A percentile compares a stretch with the other conserved stretches of the same genome.
Conservation (phyloP, 2,797 vertebrate genomes). For the Aeoliscus strigatus region DNA sequence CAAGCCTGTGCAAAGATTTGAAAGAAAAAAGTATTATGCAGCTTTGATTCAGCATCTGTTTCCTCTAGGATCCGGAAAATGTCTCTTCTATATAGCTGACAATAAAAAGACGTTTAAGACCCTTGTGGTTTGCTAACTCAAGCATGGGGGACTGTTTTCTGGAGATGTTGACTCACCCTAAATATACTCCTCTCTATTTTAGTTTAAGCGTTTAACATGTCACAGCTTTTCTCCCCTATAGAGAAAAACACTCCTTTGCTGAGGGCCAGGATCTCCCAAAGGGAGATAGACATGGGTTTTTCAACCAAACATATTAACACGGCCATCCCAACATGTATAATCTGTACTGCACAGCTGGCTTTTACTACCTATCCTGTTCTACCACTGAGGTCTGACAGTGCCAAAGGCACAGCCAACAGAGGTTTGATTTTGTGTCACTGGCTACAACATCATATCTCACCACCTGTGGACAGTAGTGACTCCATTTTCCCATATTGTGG, state of each 20-base stretch:
- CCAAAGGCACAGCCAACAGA: slow-evolving; percentile 49
- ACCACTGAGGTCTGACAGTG: slow-evolving; percentile 51
- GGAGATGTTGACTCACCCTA: slow-evolving; percentile 67
- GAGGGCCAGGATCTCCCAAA: slow-evolving; percentile 60
- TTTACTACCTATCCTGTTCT: slow-evolving; percentile 54
- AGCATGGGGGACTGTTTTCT: slow-evolving; percentile 57
- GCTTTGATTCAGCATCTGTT: slow-evolving; percentile 18
- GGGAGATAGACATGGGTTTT: slow-evolving; percentile 44
- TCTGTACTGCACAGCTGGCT: slow-evolving; percentile 57
- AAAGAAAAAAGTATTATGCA: neutral
- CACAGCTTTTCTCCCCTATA: slow-evolving; percentile 56
- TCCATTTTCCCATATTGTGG: slow-evolving; percentile 17
- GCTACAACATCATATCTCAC: slow-evolving; percentile 56
- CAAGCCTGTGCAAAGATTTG: neutral
- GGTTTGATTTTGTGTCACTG: slow-evolving; percentile 59
- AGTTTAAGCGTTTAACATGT: slow-evolving; percentile 61
- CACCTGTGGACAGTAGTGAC: slow-evolving; percentile 59
- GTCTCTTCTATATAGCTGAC: slow-evolving; percentile 44
- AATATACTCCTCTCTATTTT: slow-evolving; percentile 66
- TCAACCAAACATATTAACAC: slow-evolving; percentile 50
- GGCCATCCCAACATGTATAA: slow-evolving; percentile 59
- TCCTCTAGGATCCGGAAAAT: slow-evolving; percentile 18
- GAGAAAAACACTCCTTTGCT: slow-evolving; percentile 60
- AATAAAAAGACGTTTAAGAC: slow-evolving; percentile 58
- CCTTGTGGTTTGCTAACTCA: slow-evolving; percentile 64